Percentiles rank a stretch among this genome's conserved stretches.
phyloP scores from a whole-genome alignment of 2,888 invertebrate genomes.

The Calliphora vomitoria region DNA sequence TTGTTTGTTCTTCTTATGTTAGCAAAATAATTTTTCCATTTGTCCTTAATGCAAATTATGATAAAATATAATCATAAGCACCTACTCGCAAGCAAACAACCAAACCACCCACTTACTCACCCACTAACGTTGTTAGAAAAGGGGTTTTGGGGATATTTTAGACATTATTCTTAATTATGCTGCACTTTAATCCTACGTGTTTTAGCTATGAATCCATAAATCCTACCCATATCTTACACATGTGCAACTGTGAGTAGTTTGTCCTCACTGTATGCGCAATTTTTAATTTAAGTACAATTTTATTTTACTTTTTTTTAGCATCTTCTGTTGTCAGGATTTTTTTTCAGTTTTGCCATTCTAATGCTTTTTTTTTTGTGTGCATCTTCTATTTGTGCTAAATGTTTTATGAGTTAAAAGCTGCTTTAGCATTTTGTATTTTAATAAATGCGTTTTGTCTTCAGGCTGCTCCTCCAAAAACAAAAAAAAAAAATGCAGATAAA shows the following conservation, averaged over 20 bases:
- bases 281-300: conserved; percentile 73
- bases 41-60: conserved; percentile 73
- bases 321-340: conserved; percentile 56
- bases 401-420: conserved; percentile 78
- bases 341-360: conserved; percentile 50
- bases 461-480: conserved; percentile 18
- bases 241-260: conserved; percentile 25
- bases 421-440: conserved; percentile 73
- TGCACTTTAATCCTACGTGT: conserved; percentile 63
- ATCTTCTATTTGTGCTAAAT: conserved; percentile 70
- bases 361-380: conserved; percentile 48
- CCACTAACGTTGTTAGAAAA: background rate
- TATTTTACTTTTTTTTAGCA: conserved; percentile 25
- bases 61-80: conserved; percentile 73
- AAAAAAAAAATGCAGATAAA: background rate
- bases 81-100: conserved; percentile 53
- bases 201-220: conserved; percentile 30
- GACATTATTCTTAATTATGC: conserved; percentile 72
- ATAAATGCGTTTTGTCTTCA: conserved; percentile 56
- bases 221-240: background rate
- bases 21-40: conserved; percentile 36
- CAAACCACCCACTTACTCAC: conserved; percentile 50
- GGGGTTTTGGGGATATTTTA: background rate
- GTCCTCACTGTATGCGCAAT: conserved; percentile 61
- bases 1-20: background rate